Conservation (phyloP, 2,888 invertebrate species). For the Elegia similella region DNA sequence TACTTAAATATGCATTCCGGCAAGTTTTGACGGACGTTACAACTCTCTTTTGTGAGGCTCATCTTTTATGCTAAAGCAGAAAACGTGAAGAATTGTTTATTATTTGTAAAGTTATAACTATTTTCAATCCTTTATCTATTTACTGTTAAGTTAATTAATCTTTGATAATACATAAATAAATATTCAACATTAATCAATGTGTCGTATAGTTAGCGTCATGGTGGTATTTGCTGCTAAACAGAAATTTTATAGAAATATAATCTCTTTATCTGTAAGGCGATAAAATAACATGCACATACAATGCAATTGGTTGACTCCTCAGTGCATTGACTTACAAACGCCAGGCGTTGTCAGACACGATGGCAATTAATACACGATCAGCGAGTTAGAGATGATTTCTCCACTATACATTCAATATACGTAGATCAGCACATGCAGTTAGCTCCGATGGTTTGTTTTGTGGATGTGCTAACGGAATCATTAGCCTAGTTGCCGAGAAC, state of each 20-base stretch:
- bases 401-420: constrained; percentile 30
- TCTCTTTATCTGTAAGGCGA: not conserved
- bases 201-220: not conserved
- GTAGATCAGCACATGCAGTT: constrained; percentile 54
- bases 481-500: constrained; percentile 70
- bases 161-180: not conserved
- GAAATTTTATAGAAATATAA: not conserved
- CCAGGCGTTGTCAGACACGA: not conserved
- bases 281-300: not conserved
- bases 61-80: constrained; percentile 3
- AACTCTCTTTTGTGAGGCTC: constrained; percentile 8
- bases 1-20: constrained; percentile 12
- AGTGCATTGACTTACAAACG: not conserved
- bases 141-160: not conserved
- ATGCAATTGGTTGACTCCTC: not conserved
- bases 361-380: constrained; percentile 25
- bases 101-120: not conserved
- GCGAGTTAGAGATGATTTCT: constrained; percentile 36
- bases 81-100: not conserved
- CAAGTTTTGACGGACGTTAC: constrained; percentile 9
- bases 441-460: constrained; percentile 70
- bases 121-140: not conserved
- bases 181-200: not conserved
- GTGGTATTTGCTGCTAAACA: not conserved
- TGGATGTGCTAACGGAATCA: constrained; percentile 77